A percentile compares a stretch with the other conserved stretches of the same genome.
Conservation (phyloP, 2,888 invertebrate genomes). For the Physocephala rufipes region DNA sequence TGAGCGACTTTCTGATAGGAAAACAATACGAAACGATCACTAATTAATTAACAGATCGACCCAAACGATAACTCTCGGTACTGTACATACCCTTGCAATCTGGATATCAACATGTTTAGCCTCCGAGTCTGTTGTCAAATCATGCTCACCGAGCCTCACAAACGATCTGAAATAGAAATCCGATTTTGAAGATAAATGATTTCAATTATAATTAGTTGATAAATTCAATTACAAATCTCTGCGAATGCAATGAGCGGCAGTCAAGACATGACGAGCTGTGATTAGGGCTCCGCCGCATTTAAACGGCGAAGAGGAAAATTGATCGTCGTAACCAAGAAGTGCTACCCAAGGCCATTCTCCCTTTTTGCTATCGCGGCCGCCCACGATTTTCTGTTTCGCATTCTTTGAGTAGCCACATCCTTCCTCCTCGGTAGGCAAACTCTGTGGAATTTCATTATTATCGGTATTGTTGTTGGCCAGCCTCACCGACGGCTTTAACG, state of each 20-base stretch:
- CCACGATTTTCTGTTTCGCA: conserved; percentile 73
- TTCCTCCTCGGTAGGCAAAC: conserved; percentile 62
- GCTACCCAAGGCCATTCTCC: conserved; percentile 86
- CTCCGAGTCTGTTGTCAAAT: conserved; percentile 72
- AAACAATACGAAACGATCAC: too few relatives aligned
- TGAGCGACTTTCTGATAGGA: conserved; percentile 50
- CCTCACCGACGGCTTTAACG: conserved; percentile 22
- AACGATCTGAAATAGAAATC: conserved; percentile 50
- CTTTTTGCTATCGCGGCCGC: conserved; percentile 73
- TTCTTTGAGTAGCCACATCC: conserved; percentile 73
- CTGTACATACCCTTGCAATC: conserved; percentile 66
- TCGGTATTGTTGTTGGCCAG: conserved; percentile 47
- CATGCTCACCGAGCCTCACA: conserved; percentile 82
- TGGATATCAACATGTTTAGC: conserved; percentile 70
- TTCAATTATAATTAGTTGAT: not conserved
- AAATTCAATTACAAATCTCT: conserved; percentile 55
- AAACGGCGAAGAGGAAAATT: conserved; percentile 60
- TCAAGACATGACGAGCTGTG: conserved; percentile 73
- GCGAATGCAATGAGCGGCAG: conserved; percentile 66
- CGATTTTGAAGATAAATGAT: not conserved
- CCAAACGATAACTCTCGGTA: not conserved
- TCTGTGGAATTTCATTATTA: conserved; percentile 50
- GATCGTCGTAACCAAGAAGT: conserved; percentile 74
- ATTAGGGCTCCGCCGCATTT: conserved; percentile 68
- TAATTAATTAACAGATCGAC: not conserved